A percentile compares a stretch with the other conserved stretches of the same genome.
phyloP scores from a whole-genome alignment of 2,888 invertebrate species.

The Tethea ocularis region DNA sequence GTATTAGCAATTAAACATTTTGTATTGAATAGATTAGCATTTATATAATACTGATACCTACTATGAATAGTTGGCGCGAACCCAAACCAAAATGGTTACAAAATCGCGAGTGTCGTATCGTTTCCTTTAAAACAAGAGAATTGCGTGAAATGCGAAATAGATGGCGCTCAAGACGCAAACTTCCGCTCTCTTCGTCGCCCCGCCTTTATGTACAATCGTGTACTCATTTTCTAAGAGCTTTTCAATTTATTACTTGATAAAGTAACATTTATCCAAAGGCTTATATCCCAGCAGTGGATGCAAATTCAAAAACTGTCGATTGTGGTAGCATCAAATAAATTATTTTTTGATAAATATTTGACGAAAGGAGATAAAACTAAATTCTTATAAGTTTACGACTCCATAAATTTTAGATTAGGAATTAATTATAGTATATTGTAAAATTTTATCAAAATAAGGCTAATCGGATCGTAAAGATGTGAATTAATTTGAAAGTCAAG shows the following conservation, averaged over 20 bases:
- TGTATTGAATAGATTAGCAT: slow-evolving; percentile 8
- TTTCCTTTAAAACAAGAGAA: slow-evolving; percentile 80
- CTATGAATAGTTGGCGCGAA: slow-evolving; percentile 69
- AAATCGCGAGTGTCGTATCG: slow-evolving; percentile 69
- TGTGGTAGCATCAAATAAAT: neutral
- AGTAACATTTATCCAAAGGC: too few species aligned
- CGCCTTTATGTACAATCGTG: slow-evolving; percentile 32
- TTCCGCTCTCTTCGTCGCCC: slow-evolving; percentile 62
- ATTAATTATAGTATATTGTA: neutral
- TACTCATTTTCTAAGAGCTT: slow-evolving; percentile 7
- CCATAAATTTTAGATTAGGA: neutral
- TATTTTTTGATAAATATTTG: slow-evolving; percentile 7
- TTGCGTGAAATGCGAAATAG: slow-evolving; percentile 69
- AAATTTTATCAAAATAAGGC: neutral
- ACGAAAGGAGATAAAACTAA: neutral
- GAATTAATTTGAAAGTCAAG: neutral
- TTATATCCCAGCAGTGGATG: too few species aligned
- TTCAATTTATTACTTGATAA: too few species aligned
- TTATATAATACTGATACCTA: slow-evolving; percentile 41
- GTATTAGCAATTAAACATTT: neutral
- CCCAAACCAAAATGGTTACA: slow-evolving; percentile 76
- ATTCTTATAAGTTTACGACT: neutral
- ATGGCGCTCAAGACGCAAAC: slow-evolving; percentile 73
- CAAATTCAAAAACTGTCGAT: neutral
- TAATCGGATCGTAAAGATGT: neutral